Evolutionary conservation across 2,113 vertebrate species (phyloP).

Genomic region (Artemisiospiza belli): DNA sequence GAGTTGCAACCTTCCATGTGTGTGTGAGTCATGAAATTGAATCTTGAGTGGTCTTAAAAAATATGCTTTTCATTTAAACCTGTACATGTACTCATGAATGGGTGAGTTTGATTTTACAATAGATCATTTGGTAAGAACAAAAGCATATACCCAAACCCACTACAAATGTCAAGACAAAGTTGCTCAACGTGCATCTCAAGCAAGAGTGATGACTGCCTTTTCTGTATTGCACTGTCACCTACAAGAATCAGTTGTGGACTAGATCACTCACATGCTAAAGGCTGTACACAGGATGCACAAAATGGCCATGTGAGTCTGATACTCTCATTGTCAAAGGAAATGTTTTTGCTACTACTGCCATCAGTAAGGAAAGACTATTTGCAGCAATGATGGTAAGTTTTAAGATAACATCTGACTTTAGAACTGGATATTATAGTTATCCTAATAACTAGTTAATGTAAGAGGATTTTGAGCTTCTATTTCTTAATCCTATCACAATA

Average conservation of each 20-base stretch:
- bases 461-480: neutral
- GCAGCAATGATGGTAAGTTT: neutral
- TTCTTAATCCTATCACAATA: neutral
- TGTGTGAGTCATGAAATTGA: neutral
- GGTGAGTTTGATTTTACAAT: neutral
- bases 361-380: neutral
- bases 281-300: neutral
- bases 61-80: neutral
- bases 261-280: neutral
- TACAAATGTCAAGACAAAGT: neutral
- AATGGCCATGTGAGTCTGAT: fast-evolving
- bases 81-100: neutral
- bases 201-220: neutral
- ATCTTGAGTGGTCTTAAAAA: neutral
- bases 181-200: neutral
- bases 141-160: neutral
- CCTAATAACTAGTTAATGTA: neutral
- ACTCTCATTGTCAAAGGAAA: neutral
- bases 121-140: neutral
- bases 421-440: neutral
- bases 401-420: neutral
- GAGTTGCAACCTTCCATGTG: neutral
- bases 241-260: neutral
- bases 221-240: neutral
- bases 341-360: neutral